Percentiles rank a stretch among this genome's conserved stretches.
Evolutionary conservation across 2,113 vertebrate genomes (phyloP).

Genomic region (Trichomycterus rosablanca): DNA sequence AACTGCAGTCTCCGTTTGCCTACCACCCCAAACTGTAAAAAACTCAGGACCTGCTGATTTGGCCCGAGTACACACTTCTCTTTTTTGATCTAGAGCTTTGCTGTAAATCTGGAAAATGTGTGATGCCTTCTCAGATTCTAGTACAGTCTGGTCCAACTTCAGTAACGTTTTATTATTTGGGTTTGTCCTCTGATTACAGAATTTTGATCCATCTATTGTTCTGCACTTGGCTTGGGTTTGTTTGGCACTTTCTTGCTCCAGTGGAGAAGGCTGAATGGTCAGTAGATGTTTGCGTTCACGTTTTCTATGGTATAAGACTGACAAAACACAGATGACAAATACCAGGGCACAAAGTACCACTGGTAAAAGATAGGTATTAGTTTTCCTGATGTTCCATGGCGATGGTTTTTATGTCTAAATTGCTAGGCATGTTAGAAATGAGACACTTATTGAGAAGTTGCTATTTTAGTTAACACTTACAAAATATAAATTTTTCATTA

Average conservation of each 20-base stretch:
- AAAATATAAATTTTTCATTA: too few relatives aligned
- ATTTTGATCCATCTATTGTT: background rate
- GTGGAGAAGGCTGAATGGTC: conserved; percentile 21
- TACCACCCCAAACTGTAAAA: conserved; percentile 33
- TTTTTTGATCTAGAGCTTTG: background rate
- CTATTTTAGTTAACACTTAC: too few relatives aligned
- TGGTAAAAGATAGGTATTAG: conserved; percentile 32
- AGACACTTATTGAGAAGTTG: too few relatives aligned
- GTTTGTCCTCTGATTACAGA: background rate
- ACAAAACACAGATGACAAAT: conserved; percentile 44
- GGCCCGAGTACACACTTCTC: conserved; percentile 21
- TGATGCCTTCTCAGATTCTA: conserved; percentile 20
- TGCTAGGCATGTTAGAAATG: too few relatives aligned
- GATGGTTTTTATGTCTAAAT: too few relatives aligned
- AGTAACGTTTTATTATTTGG: background rate
- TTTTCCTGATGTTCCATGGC: background rate
- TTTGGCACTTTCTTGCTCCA: background rate
- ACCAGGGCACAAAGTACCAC: conserved; percentile 55
- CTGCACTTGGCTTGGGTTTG: background rate
- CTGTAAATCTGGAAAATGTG: conserved; percentile 39
- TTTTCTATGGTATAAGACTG: conserved; percentile 51
- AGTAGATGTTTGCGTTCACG: conserved; percentile 47
- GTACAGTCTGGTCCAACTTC: conserved; percentile 10
- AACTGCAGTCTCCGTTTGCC: background rate
- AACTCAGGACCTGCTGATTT: conserved; percentile 65